These are phyloP conservation scores for Acinonyx jubatus DNA, from an alignment of 2,113 vertebrate genomes.

Conservation along the genomic window DNA sequence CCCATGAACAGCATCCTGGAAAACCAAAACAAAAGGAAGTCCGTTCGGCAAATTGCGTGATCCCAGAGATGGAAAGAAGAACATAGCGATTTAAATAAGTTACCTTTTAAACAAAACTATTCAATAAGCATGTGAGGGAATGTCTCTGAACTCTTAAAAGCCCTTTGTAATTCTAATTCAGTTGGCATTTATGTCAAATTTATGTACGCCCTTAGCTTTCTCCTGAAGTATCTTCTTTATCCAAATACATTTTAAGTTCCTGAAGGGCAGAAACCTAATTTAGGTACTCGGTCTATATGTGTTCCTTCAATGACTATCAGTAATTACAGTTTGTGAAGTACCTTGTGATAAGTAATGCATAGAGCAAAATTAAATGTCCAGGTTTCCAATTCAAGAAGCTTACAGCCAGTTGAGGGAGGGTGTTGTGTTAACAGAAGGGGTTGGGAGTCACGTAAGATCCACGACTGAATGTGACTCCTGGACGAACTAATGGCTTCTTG, in stretches of 20 bases:
- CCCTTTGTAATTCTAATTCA: not conserved
- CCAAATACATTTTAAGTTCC: not conserved
- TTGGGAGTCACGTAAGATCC: rapidly evolving
- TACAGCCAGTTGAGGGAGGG: not conserved
- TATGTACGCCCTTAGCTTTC: not conserved
- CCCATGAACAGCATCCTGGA: not conserved
- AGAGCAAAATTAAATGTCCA: not conserved
- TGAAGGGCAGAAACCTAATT: not conserved
- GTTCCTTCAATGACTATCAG: not conserved
- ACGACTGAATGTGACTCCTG: not conserved
- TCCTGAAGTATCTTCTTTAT: not conserved
- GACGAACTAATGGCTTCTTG: not conserved
- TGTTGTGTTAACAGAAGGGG: not conserved
- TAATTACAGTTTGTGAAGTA: not conserved
- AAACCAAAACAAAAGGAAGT: not conserved
- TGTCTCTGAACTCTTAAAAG: not conserved
- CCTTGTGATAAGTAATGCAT: not conserved
- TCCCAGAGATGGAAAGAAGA: not conserved
- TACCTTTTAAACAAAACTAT: not conserved
- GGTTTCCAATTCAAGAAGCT: not conserved
- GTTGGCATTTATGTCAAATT: not conserved
- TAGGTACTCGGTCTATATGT: not conserved
- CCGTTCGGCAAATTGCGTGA: not conserved
- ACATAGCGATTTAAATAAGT: not conserved
- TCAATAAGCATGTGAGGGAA: not conserved